phyloP scores from a whole-genome alignment of 2,113 vertebrate species.

The Acanthochromis polyacanthus region DNA sequence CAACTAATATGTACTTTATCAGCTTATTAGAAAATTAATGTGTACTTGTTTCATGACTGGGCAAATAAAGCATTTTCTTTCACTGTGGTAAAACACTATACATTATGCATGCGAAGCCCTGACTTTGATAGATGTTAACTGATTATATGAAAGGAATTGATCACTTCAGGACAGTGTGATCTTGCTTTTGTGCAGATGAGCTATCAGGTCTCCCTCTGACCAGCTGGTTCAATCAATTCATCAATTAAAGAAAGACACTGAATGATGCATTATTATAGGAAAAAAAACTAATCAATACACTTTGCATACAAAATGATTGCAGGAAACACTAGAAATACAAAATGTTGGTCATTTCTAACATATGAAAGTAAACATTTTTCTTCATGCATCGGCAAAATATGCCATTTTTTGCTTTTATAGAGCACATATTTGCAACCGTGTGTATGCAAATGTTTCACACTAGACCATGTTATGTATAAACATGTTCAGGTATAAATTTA shows the following conservation, averaged over 20 bases:
- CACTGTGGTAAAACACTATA: conserved; percentile 19
- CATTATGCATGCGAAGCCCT: conserved; percentile 48
- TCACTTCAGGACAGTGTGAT: conserved; percentile 47
- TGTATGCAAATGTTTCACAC: not conserved
- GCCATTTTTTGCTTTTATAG: not conserved
- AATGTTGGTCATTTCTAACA: not conserved
- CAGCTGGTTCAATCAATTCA: conserved; percentile 80
- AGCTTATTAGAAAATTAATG: not conserved
- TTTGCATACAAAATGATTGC: conserved; percentile 43
- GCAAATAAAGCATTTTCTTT: conserved; percentile 15
- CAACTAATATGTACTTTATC: not conserved
- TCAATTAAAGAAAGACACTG: conserved; percentile 79
- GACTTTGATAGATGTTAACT: conserved; percentile 65
- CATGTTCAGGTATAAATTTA: not conserved
- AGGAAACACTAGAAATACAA: not conserved
- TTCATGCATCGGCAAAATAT: not conserved
- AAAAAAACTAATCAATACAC: conserved; percentile 71
- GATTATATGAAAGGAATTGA: conserved; percentile 64
- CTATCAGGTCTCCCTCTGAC: conserved; percentile 51
- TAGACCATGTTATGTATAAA: not conserved
- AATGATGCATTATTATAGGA: conserved; percentile 71
- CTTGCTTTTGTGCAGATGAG: conserved; percentile 70
- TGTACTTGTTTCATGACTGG: not conserved
- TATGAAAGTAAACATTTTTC: not conserved
- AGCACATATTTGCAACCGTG: not conserved